phyloP scores from a whole-genome alignment of 92 coral and sea anemone genomes.

The Epizoanthus rinbou region DNA sequence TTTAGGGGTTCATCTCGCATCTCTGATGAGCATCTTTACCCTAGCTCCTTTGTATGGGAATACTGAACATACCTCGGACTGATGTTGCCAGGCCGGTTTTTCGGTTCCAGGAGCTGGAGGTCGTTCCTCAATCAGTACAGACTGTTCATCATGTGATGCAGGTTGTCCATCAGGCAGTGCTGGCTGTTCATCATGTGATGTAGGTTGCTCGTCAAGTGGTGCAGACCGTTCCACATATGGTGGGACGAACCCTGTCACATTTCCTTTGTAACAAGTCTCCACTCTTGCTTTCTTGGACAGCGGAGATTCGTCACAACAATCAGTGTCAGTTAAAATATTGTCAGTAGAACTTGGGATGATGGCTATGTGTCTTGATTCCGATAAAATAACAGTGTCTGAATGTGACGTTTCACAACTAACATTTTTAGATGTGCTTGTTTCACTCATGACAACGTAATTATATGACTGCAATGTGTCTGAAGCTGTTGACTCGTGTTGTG shows the following conservation, averaged over 20 bases:
- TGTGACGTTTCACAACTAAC: neutral
- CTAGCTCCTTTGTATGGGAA: too few species aligned
- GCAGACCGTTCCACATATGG: neutral
- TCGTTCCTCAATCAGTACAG: too few species aligned
- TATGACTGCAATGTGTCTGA: neutral
- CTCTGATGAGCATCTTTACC: too few species aligned
- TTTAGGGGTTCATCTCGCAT: too few species aligned
- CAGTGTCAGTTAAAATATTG: neutral
- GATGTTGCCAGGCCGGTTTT: too few species aligned
- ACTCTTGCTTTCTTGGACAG: constrained; percentile 4
- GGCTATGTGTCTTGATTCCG: neutral
- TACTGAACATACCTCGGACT: too few species aligned
- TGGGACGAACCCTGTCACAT: neutral
- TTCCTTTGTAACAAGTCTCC: neutral
- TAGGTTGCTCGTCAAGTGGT: too few species aligned
- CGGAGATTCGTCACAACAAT: neutral
- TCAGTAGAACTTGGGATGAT: neutral
- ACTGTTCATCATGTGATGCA: neutral
- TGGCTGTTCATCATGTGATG: too few species aligned
- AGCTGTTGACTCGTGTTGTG: neutral
- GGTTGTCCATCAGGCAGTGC: neutral
- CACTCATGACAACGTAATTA: neutral
- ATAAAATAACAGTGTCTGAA: neutral
- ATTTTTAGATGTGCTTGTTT: neutral
- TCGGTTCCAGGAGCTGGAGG: too few species aligned